Evolutionary conservation across 2,797 vertebrate species (phyloP).

Genomic region (Acanthopagrus latus): DNA sequence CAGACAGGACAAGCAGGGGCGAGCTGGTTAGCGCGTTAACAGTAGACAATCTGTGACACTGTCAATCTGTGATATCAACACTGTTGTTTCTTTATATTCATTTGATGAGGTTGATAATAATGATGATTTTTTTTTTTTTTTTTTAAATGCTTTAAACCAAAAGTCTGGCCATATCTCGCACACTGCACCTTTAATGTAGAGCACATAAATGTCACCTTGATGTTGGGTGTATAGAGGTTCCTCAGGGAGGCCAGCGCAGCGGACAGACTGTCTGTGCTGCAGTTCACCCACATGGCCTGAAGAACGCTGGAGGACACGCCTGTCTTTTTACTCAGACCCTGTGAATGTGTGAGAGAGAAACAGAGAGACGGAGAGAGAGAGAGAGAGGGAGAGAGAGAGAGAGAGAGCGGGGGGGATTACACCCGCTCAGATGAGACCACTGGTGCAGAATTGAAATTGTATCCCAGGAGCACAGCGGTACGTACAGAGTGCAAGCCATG

Average conservation of each 20-base stretch:
- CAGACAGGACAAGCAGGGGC: too few relatives aligned
- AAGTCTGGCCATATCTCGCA: too few relatives aligned
- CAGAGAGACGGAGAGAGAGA: conserved; percentile 28
- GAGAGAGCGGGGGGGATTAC: conserved; percentile 38
- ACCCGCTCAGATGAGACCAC: conserved; percentile 77
- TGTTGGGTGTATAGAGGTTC: conserved; percentile 98
- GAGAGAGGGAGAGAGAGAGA: background rate
- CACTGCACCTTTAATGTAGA: background rate
- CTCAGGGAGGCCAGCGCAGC: conserved; percentile 95
- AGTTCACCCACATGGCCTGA: conserved; percentile 97
- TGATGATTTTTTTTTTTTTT: too few relatives aligned
- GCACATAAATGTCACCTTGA: conserved; percentile 89
- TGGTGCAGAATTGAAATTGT: conserved; percentile 65
- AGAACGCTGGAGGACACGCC: conserved; percentile 97
- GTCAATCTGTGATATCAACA: too few relatives aligned
- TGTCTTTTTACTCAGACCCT: conserved; percentile 97
- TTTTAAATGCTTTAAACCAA: too few relatives aligned
- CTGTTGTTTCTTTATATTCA: too few relatives aligned
- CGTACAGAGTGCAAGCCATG: conserved; percentile 33
- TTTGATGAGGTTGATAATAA: too few relatives aligned
- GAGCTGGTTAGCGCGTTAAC: too few relatives aligned
- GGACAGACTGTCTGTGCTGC: conserved; percentile 95
- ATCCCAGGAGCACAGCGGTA: conserved; percentile 53
- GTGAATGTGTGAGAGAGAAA: conserved; percentile 54
- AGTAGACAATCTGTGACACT: too few relatives aligned